Percentiles rank a stretch among this genome's conserved stretches.
These are phyloP conservation scores for Sylvilagus bachmani DNA, from an alignment of 2,113 vertebrate species.

Conservation along the genomic window DNA sequence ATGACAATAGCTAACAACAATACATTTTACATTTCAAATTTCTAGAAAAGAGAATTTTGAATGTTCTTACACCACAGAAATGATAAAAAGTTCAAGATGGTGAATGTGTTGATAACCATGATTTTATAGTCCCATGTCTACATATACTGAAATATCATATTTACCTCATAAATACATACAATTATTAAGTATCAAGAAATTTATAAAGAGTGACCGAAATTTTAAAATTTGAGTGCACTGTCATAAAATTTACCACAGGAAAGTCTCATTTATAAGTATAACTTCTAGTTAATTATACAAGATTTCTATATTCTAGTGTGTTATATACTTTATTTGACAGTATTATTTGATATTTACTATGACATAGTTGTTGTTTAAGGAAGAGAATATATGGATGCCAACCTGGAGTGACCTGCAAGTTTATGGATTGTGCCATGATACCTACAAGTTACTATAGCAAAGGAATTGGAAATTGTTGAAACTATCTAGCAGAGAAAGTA, in stretches of 20 bases:
- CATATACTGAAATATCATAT: too few relatives aligned
- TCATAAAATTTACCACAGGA: background rate
- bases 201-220: background rate
- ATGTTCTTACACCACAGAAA: too few relatives aligned
- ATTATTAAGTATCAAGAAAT: too few relatives aligned
- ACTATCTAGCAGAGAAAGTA: background rate
- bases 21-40: too few relatives aligned
- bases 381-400: background rate
- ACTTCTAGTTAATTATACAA: background rate
- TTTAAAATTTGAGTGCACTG: background rate
- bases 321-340: background rate
- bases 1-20: too few relatives aligned
- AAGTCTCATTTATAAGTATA: background rate
- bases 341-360: background rate
- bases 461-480: background rate
- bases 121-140: too few relatives aligned
- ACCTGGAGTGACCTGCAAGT: background rate
- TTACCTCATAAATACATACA: too few relatives aligned
- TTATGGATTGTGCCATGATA: background rate
- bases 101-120: too few relatives aligned
- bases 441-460: background rate
- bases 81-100: too few relatives aligned
- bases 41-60: too few relatives aligned
- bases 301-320: background rate
- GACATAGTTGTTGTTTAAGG: background rate